A percentile compares a stretch with the other conserved stretches of the same genome.
phyloP scores from a whole-genome alignment of 23 tunicate genomes.

The Ciona savignyi region DNA sequence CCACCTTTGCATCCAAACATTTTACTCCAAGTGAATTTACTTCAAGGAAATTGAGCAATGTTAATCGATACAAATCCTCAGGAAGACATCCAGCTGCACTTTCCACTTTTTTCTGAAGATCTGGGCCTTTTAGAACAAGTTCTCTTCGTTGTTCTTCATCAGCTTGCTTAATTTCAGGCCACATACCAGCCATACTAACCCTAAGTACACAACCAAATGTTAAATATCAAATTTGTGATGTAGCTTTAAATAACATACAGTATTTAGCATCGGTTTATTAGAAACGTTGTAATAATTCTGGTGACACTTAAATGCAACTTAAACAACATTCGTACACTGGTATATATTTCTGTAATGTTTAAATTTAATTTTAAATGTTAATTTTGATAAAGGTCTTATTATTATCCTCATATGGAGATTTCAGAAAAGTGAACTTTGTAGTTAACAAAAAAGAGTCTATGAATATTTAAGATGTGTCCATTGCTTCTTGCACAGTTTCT shows the following conservation, averaged over 20 bases:
- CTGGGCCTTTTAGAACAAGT: conserved; percentile 48
- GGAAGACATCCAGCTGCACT: conserved; percentile 38
- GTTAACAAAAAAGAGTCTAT: background rate
- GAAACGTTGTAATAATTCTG: too few relatives aligned
- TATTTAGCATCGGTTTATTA: too few relatives aligned
- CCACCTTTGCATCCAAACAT: conserved; percentile 20
- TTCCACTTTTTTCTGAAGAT: conserved; percentile 7
- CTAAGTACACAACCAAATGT: too few relatives aligned
- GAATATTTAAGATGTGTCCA: conserved; percentile 79
- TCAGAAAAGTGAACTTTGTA: too few relatives aligned
- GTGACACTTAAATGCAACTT: too few relatives aligned
- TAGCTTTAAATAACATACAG: too few relatives aligned
- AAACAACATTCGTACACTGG: too few relatives aligned
- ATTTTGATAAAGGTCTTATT: too few relatives aligned
- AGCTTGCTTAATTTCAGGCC: conserved; percentile 59
- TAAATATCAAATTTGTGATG: too few relatives aligned
- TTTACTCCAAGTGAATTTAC: conserved; percentile 29
- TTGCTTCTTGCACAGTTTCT: conserved; percentile 75
- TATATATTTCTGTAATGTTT: too few relatives aligned
- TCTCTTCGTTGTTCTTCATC: conserved; percentile 48
- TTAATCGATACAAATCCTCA: conserved; percentile 25
- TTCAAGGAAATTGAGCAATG: conserved; percentile 60
- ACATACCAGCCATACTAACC: conserved; percentile 8
- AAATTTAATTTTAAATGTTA: too few relatives aligned
- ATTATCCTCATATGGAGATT: too few relatives aligned